A percentile compares a stretch with the other conserved stretches of the same genome.
Conservation (phyloP, 2,888 invertebrate species). For the Lithophane leautieri region DNA sequence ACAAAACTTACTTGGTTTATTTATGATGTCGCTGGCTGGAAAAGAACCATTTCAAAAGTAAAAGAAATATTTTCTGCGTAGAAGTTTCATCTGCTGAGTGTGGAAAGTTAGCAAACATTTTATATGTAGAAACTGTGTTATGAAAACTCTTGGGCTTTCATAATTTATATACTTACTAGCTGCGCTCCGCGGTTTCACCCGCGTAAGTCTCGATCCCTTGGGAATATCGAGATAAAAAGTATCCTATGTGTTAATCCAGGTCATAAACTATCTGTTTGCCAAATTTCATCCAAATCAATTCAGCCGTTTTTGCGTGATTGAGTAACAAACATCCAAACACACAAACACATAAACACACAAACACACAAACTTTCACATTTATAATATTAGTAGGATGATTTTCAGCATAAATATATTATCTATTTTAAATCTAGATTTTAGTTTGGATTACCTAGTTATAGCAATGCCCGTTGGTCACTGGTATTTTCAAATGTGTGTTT, state of each 20-base stretch:
- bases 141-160: slow-evolving; percentile 8
- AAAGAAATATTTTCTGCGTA: slow-evolving; percentile 5
- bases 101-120: slow-evolving; percentile 28
- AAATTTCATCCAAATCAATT: too few relatives aligned
- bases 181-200: too few relatives aligned
- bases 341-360: too few relatives aligned
- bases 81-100: slow-evolving; percentile 13
- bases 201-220: too few relatives aligned
- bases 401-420: background rate
- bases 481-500: background rate
- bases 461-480: background rate
- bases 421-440: background rate
- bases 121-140: slow-evolving; percentile 30
- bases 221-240: too few relatives aligned
- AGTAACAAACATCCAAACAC: too few relatives aligned
- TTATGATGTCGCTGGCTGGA: background rate
- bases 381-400: too few relatives aligned
- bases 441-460: background rate
- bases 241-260: too few relatives aligned
- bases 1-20: slow-evolving; percentile 5
- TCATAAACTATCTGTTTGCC: too few relatives aligned
- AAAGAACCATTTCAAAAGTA: slow-evolving; percentile 22
- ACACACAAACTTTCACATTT: too few relatives aligned
- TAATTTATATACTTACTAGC: slow-evolving; percentile 17
- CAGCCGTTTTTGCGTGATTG: too few relatives aligned